Evolutionary conservation across 2,888 invertebrate species (phyloP).

Genomic region (Lumbricus terrestris): DNA sequence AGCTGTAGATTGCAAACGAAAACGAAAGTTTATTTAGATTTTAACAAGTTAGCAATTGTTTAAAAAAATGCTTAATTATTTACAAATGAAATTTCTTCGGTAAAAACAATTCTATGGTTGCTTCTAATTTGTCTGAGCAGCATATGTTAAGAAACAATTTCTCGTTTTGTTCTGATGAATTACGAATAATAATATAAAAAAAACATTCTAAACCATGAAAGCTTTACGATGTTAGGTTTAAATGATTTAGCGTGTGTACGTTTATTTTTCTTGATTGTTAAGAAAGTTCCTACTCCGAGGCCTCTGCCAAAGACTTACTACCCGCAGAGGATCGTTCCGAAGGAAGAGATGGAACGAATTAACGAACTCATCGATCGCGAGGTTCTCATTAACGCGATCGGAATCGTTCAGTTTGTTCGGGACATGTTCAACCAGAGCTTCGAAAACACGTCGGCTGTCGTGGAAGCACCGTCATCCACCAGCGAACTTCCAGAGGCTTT

Average conservation of each 20-base stretch:
- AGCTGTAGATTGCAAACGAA: too few relatives aligned
- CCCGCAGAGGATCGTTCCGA: not conserved
- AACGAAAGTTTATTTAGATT: not conserved
- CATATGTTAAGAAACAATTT: not conserved
- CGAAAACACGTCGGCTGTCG: not conserved
- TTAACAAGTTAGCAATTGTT: not conserved
- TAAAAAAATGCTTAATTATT: not conserved
- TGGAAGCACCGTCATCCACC: not conserved
- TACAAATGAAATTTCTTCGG: not conserved
- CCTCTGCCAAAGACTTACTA: not conserved
- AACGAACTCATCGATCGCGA: not conserved
- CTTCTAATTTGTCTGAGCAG: not conserved
- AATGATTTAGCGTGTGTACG: not conserved
- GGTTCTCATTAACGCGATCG: not conserved
- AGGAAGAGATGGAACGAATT: not conserved
- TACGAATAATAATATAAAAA: not conserved
- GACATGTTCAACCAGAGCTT: not conserved
- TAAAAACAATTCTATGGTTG: not conserved
- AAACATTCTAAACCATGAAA: not conserved
- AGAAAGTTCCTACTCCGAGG: not conserved
- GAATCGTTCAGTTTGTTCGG: not conserved
- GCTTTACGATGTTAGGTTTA: not conserved
- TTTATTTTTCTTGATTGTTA: not conserved
- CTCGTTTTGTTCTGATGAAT: not conserved
- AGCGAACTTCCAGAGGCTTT: not conserved